Base-by-base conservation (phyloP, 2,797 vertebrate genomes). In the Galaxias olidus region DNA sequence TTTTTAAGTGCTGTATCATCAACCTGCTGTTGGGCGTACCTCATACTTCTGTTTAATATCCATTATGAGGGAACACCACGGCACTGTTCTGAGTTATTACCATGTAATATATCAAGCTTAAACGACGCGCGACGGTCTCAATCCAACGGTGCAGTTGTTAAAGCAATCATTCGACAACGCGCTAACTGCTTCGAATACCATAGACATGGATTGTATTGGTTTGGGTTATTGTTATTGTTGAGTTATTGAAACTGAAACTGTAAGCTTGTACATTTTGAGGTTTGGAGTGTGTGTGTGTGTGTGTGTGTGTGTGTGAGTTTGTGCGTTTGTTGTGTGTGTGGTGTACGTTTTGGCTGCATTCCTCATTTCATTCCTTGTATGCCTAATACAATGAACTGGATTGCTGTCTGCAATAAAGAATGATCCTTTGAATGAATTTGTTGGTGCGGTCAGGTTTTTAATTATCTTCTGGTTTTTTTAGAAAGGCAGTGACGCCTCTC, bases 391-490 rank as follows among this genome's bases (percentile, higher is more conserved):
- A 68, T 70, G 73, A 79, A 86, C 84, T 86, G 84, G 80, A 86
- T 73, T 76, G 84, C 80, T 88, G 79, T 85, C 85, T 80, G 84
- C 85, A 91, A 90, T 91, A 91, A 92, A 93, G 71, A 50, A 76
- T 63, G 74, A 84, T 73, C 59, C 48, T 84, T 67, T 49, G 68
- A 77, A 79, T 53, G 19, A 61, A 52, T 15, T 6, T 19, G 30
- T 30, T 30, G 30, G 30, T 6, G 3, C 30, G 2, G 30, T 30
- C 30, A 30, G 30, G 6, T 30, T 30, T 30, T 2, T 30, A 30
- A 30, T 30, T 6, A 30, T 30, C 30, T 6, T 30, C 30, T 30
- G 30, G 30, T 30, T 30, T 30, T 30, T 30, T 3, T 30, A 30
- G 2, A 30, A 30, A 30, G 30, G 6, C 30, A 30, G 30, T 2